Evolutionary conservation across 2,113 vertebrate genomes (phyloP), one percentile per base, ranked within the genome.

Genomic region (Psettodes erumei): DNA sequence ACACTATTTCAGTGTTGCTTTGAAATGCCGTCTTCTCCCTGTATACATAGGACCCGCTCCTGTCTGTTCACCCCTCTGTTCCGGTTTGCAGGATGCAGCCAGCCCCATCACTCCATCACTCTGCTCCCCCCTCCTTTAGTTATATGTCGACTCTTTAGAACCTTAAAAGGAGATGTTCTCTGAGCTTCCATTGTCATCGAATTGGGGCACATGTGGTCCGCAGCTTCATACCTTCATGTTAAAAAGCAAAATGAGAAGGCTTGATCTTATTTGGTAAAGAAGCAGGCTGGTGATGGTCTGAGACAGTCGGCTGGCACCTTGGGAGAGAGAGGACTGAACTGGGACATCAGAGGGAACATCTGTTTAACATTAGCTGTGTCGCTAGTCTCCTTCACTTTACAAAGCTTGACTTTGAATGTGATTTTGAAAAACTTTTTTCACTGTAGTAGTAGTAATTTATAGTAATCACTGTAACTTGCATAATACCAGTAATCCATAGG

Each of bases 151-250:
- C 72, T 76, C 56, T 56, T 80, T 77, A 75, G 66, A 83, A 42
- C 85, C 89, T 83, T 88, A 88, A 87, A 89, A 89, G 87, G 89
- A 88, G 67, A 83, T 79, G 55, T 90, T 89, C 81, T 69, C 69
- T 42, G 64, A 71, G 79, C 56, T 27, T 54, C 43, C 42, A 65
- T 75, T 88, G 74, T 81, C 76, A 82, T 65, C 10, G 6, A 77
- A 79, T 84, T 72, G 63, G 76, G 61, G 63, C 84, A 59, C 80
- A 82, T 65, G 30, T 90, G 86, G 83, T 66, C 73, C 27, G 13
- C 62, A 82, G 82, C 71, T 79, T 84, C 76, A 68, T 84, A 64
- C 56, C 54, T 30, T 66, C 68, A 21, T 70, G 55, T 82, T n/a
- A 48, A 76, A 76, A 81, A 54, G 32, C 58, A 63, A 77, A 53